Evolutionary conservation across 2,797 vertebrate species (phyloP), one percentile per base, ranked within the genome.

Genomic region (Pogoniulus pusillus): DNA sequence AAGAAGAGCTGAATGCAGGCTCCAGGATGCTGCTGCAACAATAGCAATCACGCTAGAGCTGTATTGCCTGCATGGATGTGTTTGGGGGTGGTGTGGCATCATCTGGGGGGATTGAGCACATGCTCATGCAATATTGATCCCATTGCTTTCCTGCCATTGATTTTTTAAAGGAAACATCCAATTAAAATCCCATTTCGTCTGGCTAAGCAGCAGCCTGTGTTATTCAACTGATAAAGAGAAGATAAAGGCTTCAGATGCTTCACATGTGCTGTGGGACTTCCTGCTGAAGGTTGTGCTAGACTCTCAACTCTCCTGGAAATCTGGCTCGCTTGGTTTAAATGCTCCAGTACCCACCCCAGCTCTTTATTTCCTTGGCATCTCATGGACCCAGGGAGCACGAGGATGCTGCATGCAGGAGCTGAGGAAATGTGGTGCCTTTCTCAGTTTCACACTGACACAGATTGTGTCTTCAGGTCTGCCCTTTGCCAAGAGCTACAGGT

Each of bases 121-220:
- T 11, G 2, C n/a, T 77, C 22, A 16, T 30, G 19, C 41, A 57
- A 7, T 41, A 74, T 13, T 55, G 78, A 73, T 22, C 32, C 26
- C 14, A 4, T 49, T 0, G 0, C 54, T 88, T 79, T 57, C 51
- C 60, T 45, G 32, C 15, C n/a, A 59, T 7, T 51, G 30, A 14
- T 80, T 82, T 91, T 85, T 81, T 37, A 43, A 77, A 87, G 64
- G 69, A 87, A 84, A 63, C 16, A 53, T 71, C 77, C 24, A 58
- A 34, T 81, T 75, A 83, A 59, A 89, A 77, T 77, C 41, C 51
- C 29, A n/a, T 83, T 63, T 73, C 43, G 51, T 19, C 53, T 63
- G 26, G 24, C 37, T 74, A 63, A 55, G 41, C 19, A 91, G 53
- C 20, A 32, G 4, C 7, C 37, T 58, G 7, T 41, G 9, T 73